Evolutionary conservation across 37 sponge, comb jelly and placozoan genomes (phyloP), one percentile per base, ranked within the genome.

Genomic region (Diacarnus erythraeanus): DNA sequence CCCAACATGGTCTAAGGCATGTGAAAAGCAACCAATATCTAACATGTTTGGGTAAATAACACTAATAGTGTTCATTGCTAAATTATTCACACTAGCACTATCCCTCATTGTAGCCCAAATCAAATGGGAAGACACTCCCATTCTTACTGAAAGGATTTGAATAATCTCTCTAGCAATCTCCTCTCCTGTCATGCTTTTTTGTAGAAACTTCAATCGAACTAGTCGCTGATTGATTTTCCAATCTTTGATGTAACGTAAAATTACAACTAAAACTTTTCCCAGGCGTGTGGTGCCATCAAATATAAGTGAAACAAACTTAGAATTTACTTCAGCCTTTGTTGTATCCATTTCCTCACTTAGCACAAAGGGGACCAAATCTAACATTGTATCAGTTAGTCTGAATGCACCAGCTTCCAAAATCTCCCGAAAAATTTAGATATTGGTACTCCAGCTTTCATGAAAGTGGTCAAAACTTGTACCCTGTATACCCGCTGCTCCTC

Each of bases 401-500:
- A 36, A 85, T 78, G 73, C 42, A n/a, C n/a, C n/a, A n/a, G n/a
- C n/a, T n/a, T n/a, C n/a, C n/a, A n/a, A n/a, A n/a, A n/a, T n/a
- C n/a, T 69, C 74, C 58, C 74, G 43, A 37, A 78, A 63, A 34
- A 22, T 21, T 85, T 85, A 2, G 64, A 21, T 15, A 78, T 31
- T 31, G n/a, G n/a, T n/a, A n/a, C n/a, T n/a, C n/a, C n/a, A n/a
- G n/a, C n/a, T n/a, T n/a, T n/a, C n/a, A n/a, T 10, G 9, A 64
- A 64, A 10, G 69, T 26, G 34, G 76, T 76, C 58, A 84, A 59
- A 22, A 84, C 87, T 58, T 79, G 72, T 3, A 86, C 87, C 6
- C 69, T 67, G 59, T 74, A 86, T 17, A 86, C n/a, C 80, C 37
- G 69, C n/a, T n/a, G 80, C 76, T 86, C 80, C 34, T 79, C 47